Conservation (phyloP, 2,888 invertebrate species). For the Drosophila stalkeri region DNA sequence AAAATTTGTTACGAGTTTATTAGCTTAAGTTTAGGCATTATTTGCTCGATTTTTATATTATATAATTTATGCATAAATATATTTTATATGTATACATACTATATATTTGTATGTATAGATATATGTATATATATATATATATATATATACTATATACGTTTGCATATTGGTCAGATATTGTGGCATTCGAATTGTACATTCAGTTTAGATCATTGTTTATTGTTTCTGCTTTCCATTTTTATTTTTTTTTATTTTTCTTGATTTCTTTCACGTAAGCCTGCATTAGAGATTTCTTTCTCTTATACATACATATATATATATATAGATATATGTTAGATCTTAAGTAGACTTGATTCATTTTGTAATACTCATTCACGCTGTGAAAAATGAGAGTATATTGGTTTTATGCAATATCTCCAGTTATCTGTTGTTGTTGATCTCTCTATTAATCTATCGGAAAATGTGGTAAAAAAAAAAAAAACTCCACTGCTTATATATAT, state of each 20-base stretch:
- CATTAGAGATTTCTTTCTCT: background rate
- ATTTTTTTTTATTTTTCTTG: background rate
- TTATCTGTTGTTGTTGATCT: background rate
- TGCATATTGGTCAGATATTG: conserved; percentile 77
- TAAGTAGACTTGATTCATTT: background rate
- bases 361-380: background rate
- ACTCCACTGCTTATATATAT: too few species aligned
- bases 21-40: conserved; percentile 48
- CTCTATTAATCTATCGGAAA: background rate
- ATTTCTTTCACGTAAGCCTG: conserved; percentile 3
- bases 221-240: conserved; percentile 32
- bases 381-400: background rate
- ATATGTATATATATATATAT: conserved; percentile 1
- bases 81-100: conserved; percentile 3
- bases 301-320: background rate
- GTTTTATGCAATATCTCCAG: background rate
- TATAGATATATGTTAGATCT: background rate
- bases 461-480: background rate
- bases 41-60: conserved; percentile 37
- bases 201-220: conserved; percentile 60
- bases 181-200: conserved; percentile 76
- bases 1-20: conserved; percentile 53
- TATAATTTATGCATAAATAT: conserved; percentile 45
- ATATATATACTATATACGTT: conserved; percentile 42
- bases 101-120: background rate